Evolutionary conservation across 2,113 vertebrate genomes (phyloP), one percentile per base, ranked within the genome.

Genomic region (Malurus alboscapulatus): DNA sequence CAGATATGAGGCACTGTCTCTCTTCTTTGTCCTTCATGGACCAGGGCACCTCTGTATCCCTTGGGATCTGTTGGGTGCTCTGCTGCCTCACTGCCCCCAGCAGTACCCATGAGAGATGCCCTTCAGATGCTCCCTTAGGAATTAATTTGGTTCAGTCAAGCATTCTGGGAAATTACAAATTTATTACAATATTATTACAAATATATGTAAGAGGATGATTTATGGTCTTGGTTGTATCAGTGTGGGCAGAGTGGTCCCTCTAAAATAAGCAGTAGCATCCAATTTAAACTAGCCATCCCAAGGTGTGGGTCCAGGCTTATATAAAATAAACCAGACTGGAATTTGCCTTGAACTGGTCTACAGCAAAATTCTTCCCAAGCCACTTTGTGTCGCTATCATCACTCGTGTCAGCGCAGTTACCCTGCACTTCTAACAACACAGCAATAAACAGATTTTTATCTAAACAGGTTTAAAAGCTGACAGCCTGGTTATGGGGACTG

Each of bases 401-500:
- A 0, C 57, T 78, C 2, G 1, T 54, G 18, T 47, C 50, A 62
- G 42, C 1, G 6, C 38, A 50, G 45, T 50, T 82, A 25, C 38
- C 83, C 45, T 74, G 68, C 59, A 44, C 44, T 83, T 94, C 32
- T 17, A 92, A 34, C 38, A 83, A 32, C 14, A 34, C 19, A 62
- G n/a, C 34, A 84, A 62, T 62, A 59, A 86, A 73, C 29, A 90
- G 58, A 61, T 67, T 80, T 81, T 91, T 89, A 66, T 77, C 61
- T 63, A 38, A 67, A 84, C 57, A 44, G 51, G 40, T 84, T 93
- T 91, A 78, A 94, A 91, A 94, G 73, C 51, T 84, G 81, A 17
- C 68, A 93, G 72, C 73, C 73, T 84, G 57, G 24, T 63, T 95
- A 88, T 32, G 65, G 36, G 48, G 61, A 67, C 44, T 78, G 89